Percentiles rank a stretch among this genome's conserved stretches.
phyloP scores from a whole-genome alignment of 2,113 vertebrate genomes.

The Mesitornis unicolor region DNA sequence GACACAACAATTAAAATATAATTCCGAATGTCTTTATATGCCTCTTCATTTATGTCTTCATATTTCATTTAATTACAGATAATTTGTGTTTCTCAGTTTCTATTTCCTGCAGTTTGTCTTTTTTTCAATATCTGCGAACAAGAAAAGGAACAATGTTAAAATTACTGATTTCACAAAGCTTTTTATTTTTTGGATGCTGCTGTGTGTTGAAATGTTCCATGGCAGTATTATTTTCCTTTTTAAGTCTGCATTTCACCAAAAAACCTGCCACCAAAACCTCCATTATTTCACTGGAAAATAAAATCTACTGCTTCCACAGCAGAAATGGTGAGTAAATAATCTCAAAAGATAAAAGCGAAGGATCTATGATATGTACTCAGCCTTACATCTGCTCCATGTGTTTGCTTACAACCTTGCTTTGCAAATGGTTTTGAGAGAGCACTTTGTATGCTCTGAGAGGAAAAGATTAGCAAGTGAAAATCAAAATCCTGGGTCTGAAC shows the following conservation, averaged over 20 bases:
- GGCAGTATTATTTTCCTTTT: not conserved
- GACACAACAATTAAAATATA: not conserved
- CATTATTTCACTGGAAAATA: not conserved
- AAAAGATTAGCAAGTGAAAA: not conserved
- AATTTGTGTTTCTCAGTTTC: not conserved
- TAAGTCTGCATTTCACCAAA: not conserved
- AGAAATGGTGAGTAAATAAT: not conserved
- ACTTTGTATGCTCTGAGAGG: not conserved
- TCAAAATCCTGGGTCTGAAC: not conserved
- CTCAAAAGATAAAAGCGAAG: not conserved
- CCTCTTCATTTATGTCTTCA: not conserved
- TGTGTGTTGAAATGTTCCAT: not conserved
- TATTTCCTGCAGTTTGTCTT: not conserved
- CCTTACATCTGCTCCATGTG: not conserved
- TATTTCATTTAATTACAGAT: not conserved
- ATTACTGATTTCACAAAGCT: not conserved
- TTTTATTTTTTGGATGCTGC: not conserved
- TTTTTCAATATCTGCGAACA: not conserved
- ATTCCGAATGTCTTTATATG: not conserved
- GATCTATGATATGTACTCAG: not conserved
- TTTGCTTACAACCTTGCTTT: not conserved
- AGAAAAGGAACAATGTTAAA: not conserved
- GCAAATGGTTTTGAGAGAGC: not conserved
- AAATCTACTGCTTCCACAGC: not conserved
- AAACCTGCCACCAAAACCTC: not conserved